A percentile compares a stretch with the other conserved stretches of the same genome.
Evolutionary conservation across 1,140 invertebrate genomes (phyloP).

Genomic region (Neelides sp.): DNA sequence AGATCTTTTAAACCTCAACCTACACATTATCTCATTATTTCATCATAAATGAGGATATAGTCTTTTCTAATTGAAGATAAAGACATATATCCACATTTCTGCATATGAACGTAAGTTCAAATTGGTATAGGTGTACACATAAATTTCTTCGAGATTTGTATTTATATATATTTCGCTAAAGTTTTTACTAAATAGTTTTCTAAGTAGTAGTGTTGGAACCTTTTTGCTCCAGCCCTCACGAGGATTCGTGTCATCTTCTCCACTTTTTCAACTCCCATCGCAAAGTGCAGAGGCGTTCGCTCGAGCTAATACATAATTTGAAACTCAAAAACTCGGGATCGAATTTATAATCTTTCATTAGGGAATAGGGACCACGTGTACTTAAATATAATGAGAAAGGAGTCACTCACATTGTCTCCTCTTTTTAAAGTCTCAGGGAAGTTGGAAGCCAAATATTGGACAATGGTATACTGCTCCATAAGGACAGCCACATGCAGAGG

Average conservation of each 20-base stretch:
- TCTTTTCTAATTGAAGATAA: no score
- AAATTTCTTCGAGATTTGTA: neutral
- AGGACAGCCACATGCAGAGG: constrained; percentile 70
- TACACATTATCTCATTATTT: neutral
- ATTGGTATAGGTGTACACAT: neutral
- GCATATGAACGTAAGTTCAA: neutral
- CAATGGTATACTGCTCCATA: constrained; percentile 61
- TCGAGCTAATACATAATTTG: constrained; percentile 52
- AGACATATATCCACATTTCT: no score
- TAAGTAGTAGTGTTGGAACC: neutral
- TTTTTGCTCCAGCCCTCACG: constrained; percentile 62
- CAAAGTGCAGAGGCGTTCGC: constrained; percentile 71
- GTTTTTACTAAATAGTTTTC: neutral
- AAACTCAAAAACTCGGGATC: neutral
- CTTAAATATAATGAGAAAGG: neutral
- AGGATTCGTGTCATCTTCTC: constrained; percentile 63
- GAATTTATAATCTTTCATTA: constrained; percentile 1
- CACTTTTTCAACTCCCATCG: constrained; percentile 75
- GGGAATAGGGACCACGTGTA: constrained; percentile 2
- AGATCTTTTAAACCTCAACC: neutral
- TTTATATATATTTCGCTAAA: constrained; percentile 7
- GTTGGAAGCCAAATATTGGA: constrained; percentile 53
- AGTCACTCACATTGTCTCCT: constrained; percentile 64
- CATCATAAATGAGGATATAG: constrained; percentile 4
- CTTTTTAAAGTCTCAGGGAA: constrained; percentile 58